These are phyloP conservation scores for Drosophila meridiana DNA, from an alignment of 2,888 invertebrate species.

Conservation along the genomic window DNA sequence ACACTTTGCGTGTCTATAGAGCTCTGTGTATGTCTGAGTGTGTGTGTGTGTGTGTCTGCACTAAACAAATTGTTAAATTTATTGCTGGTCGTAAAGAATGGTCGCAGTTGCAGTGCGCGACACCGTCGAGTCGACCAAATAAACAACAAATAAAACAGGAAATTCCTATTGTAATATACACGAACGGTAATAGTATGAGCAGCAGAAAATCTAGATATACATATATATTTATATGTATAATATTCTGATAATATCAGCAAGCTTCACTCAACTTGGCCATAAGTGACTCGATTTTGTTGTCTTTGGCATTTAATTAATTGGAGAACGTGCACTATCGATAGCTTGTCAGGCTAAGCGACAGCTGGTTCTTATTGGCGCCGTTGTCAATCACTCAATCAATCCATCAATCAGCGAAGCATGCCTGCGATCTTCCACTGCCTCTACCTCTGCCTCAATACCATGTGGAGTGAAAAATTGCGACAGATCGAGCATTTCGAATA, in stretches of 20 bases:
- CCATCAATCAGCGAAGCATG: slow-evolving; percentile 73
- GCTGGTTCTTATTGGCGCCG: slow-evolving; percentile 71
- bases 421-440: slow-evolving; percentile 18
- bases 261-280: slow-evolving; percentile 39
- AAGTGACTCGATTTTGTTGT: slow-evolving; percentile 58
- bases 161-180: slow-evolving; percentile 69
- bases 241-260: slow-evolving; percentile 6
- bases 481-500: slow-evolving; percentile 63
- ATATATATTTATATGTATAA: neutral
- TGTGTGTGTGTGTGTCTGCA: slow-evolving; percentile 55
- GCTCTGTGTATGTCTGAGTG: slow-evolving; percentile 40
- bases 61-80: slow-evolving; percentile 84
- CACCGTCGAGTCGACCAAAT: slow-evolving; percentile 39
- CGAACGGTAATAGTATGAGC: slow-evolving; percentile 22
- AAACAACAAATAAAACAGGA: slow-evolving; percentile 45
- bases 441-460: slow-evolving; percentile 41
- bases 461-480: slow-evolving; percentile 75
- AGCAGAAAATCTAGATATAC: neutral
- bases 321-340: slow-evolving; percentile 64
- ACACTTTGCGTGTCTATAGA: slow-evolving; percentile 72
- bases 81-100: slow-evolving; percentile 83
- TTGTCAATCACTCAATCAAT: slow-evolving; percentile 78
- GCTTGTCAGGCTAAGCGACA: slow-evolving; percentile 39
- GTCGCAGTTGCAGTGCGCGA: slow-evolving; percentile 62
- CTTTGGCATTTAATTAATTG: slow-evolving; percentile 73